Evolutionary conservation across 2,888 invertebrate genomes (phyloP), one percentile per base, ranked within the genome.

Genomic region (Petrophora chlorosata): DNA sequence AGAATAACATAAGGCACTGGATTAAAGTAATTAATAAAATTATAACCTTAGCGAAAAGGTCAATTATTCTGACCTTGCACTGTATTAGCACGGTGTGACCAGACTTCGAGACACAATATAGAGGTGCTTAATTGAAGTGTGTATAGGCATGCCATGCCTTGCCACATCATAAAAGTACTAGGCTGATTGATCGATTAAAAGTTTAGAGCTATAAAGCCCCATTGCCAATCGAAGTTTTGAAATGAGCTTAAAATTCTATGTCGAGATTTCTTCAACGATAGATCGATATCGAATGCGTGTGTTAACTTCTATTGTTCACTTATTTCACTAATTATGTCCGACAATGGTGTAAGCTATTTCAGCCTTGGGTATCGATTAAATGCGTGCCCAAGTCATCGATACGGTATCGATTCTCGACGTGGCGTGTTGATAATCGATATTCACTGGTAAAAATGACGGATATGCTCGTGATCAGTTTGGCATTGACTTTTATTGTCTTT

Each of bases 401-500:
- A 66, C 60, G 58, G 61, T 69, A 72, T 71, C 71, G 70, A 79
- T 80, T 73, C 73, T 74, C 75, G 76, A 73, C 74, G 67, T 66
- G 61, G 66, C 70, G 66, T 78, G 71, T 64, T 67, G 63, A 76
- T 78, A 76, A 72, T 78, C 80, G 76, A 76, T 73, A 73, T 43
- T 50, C 63, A 71, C 69, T 67, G 62, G 69, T 59, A 63, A 67
- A 70, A 77, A 75, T 73, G 75, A 77, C 76, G 73, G 78, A 77
- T 79, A 67, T 66, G 64, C 63, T 85, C 89, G 89, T 88, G 88
- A 78, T 71, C 36, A 45, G 67, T 72, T 73, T 66, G 87, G 70
- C 87, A 88, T 87, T 87, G 89, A 62, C 52, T 53, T 56, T 70
- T 69, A 79, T 79, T 85, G 80, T 84, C 79, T 84, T 73, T 78